Evolutionary conservation across 2,797 vertebrate genomes (phyloP).

Genomic region (Phoebastria nigripes): DNA sequence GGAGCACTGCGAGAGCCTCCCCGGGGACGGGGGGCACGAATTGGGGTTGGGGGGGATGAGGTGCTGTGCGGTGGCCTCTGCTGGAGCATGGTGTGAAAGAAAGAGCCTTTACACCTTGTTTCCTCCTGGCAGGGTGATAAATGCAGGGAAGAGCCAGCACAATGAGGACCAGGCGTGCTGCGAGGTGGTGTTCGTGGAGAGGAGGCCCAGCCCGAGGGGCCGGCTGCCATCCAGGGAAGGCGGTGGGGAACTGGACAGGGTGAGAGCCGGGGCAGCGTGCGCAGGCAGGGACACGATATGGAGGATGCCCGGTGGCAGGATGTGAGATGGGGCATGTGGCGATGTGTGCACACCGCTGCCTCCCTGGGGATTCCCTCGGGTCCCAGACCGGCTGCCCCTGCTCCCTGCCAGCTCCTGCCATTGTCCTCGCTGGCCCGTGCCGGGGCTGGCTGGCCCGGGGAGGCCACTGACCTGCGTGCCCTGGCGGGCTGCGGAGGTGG

Average conservation of each 20-base stretch:
- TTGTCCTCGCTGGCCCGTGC: accelerated
- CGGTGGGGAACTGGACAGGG: conserved; percentile 24
- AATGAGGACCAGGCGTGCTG: conserved; percentile 97
- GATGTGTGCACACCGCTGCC: accelerated
- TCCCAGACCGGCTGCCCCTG: neutral
- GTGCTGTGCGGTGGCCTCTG: neutral
- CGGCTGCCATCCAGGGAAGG: neutral
- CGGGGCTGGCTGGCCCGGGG: neutral
- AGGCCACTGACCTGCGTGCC: accelerated
- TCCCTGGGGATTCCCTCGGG: neutral
- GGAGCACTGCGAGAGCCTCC: neutral
- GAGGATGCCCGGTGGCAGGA: neutral
- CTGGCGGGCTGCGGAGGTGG: neutral
- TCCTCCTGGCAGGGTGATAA: conserved; percentile 86
- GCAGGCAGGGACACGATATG: accelerated
- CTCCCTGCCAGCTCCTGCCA: neutral
- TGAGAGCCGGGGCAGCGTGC: neutral
- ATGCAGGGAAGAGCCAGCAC: conserved; percentile 96
- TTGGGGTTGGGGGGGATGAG: accelerated
- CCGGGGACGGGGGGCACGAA: accelerated
- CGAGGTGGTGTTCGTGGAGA: conserved; percentile 89
- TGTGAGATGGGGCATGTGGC: accelerated
- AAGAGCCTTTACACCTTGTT: neutral
- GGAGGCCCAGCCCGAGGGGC: conserved; percentile 72
- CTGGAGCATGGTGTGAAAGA: neutral